Evolutionary conservation across 2,113 vertebrate genomes (phyloP).

Genomic region (Pangasianodon hypophthalmus): DNA sequence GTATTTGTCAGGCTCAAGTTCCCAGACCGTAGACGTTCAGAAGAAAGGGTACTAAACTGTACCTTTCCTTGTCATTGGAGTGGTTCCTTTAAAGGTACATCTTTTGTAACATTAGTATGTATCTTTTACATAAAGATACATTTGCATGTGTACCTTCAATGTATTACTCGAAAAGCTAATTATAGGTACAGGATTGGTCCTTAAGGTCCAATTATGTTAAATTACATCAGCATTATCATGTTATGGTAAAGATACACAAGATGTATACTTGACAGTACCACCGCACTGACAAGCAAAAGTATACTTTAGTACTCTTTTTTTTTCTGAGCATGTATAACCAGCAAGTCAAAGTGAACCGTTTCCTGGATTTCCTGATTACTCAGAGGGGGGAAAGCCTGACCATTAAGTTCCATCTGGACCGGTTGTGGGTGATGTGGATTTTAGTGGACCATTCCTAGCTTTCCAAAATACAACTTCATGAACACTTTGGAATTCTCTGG

Average conservation of each 20-base stretch:
- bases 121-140: background rate
- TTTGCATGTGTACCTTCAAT: background rate
- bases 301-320: background rate
- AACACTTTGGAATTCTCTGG: background rate
- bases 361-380: background rate
- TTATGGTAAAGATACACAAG: background rate
- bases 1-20: background rate
- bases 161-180: background rate
- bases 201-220: background rate
- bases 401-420: constrained; percentile 1
- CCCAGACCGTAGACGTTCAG: background rate
- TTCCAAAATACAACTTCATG: constrained; percentile 28
- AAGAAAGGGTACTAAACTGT: background rate
- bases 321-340: background rate
- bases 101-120: background rate
- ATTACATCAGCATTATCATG: background rate
- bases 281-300: background rate
- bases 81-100: background rate
- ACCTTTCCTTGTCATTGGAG: background rate
- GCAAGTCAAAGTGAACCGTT: constrained; percentile 2
- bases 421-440: constrained; percentile 40
- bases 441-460: constrained; percentile 32
- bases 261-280: background rate
- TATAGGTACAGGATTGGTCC: background rate
- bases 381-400: constrained; percentile 16